Conservation (phyloP, 2,888 invertebrate genomes). For the Nomada flava region DNA sequence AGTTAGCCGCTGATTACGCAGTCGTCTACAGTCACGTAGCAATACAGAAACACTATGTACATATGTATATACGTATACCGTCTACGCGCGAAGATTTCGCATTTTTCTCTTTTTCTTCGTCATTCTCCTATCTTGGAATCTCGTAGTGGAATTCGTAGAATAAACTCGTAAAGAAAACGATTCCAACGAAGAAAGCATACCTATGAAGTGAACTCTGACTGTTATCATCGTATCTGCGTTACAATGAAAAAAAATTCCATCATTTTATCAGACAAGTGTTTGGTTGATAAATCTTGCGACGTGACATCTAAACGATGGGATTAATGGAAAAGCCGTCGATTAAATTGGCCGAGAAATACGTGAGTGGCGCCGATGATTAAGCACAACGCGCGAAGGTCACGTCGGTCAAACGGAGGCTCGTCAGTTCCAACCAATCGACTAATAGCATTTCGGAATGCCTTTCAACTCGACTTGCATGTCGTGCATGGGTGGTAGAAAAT, state of each 20-base stretch:
- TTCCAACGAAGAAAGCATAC: neutral
- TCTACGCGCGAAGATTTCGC: neutral
- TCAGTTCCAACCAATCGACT: conserved; percentile 73
- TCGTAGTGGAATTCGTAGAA: too few relatives aligned
- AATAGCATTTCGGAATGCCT: conserved; percentile 52
- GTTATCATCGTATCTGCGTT: neutral
- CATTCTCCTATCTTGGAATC: too few relatives aligned
- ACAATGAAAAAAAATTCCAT: neutral
- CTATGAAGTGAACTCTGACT: neutral
- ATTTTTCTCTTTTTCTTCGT: too few relatives aligned
- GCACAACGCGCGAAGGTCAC: conserved; percentile 76
- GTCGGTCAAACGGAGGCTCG: conserved; percentile 78
- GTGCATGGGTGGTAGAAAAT: conserved; percentile 40
- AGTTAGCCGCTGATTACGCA: neutral
- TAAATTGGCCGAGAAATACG: conserved; percentile 38
- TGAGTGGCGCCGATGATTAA: conserved; percentile 67
- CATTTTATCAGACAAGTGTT: conserved; percentile 2
- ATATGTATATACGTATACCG: neutral
- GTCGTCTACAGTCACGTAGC: conserved; percentile 1
- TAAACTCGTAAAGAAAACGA: neutral
- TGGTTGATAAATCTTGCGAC: neutral
- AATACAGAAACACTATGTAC: neutral
- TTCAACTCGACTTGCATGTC: conserved; percentile 17
- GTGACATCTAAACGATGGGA: conserved; percentile 22
- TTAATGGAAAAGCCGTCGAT: conserved; percentile 42